A percentile compares a stretch with the other conserved stretches of the same genome.
These are phyloP conservation scores for Spinibarbus caldwelli DNA, from an alignment of 2,797 vertebrate species.

Conservation along the genomic window DNA sequence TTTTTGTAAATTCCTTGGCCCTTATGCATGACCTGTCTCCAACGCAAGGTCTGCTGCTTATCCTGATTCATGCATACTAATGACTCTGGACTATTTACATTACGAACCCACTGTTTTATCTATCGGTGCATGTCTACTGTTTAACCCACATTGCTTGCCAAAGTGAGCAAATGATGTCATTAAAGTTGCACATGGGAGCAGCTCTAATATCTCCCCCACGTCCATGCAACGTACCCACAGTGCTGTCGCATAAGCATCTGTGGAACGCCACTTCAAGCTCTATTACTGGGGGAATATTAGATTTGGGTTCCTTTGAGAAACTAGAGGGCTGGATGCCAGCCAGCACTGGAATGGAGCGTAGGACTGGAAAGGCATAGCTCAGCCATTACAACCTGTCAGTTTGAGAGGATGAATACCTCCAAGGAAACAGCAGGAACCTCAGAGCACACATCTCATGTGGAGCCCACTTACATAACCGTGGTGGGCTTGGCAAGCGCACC, in stretches of 20 bases:
- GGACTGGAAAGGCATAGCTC: slow-evolving; percentile 40
- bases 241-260: slow-evolving; percentile 37
- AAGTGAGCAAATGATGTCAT: slow-evolving; percentile 53
- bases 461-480: slow-evolving; percentile 27
- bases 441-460: slow-evolving; percentile 24
- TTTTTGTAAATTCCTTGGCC: slow-evolving; percentile 36
- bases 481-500: slow-evolving; percentile 18
- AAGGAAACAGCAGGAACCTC: slow-evolving; percentile 33
- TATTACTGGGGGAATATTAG: slow-evolving; percentile 60
- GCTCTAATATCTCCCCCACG: slow-evolving; percentile 46
- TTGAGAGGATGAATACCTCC: slow-evolving; percentile 43
- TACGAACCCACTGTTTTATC: slow-evolving; percentile 48
- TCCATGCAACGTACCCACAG: slow-evolving; percentile 26
- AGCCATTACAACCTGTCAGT: slow-evolving; percentile 48
- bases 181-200: slow-evolving; percentile 44
- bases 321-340: slow-evolving; percentile 49
- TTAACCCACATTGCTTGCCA: slow-evolving; percentile 41
- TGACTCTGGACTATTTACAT: slow-evolving; percentile 51
- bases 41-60: slow-evolving; percentile 42
- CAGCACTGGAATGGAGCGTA: slow-evolving; percentile 33
- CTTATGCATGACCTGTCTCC: slow-evolving; percentile 45
- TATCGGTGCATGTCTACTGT: not conserved
- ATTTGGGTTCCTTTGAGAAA: slow-evolving; percentile 55
- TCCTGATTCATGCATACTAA: slow-evolving; percentile 52
- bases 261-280: slow-evolving; percentile 53